A percentile compares a stretch with the other conserved stretches of the same genome.
Evolutionary conservation across 2,113 vertebrate genomes (phyloP).

Genomic region (Mobula hypostoma): DNA sequence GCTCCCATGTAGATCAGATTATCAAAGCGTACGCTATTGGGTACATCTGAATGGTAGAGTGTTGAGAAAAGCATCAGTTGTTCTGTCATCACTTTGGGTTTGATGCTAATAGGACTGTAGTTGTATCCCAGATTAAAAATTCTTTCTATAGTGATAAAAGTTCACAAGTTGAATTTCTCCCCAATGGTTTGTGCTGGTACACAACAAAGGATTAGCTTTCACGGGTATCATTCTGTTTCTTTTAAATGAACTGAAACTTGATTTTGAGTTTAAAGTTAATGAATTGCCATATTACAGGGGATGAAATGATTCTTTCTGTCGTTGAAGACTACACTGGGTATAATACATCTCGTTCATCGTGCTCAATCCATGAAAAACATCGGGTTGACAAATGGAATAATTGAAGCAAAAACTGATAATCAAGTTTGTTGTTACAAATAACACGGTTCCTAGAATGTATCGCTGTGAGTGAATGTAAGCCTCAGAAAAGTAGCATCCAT

Average conservation of each 20-base stretch:
- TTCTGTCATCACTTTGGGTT: not conserved
- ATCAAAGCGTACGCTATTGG: not conserved
- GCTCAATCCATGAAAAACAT: not conserved
- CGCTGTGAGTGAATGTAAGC: not conserved
- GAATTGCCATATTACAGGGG: not conserved
- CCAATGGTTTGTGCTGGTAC: not conserved
- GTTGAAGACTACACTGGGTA: not conserved
- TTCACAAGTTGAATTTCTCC: not conserved
- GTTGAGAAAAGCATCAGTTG: not conserved
- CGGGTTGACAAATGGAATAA: not conserved
- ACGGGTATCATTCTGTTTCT: not conserved
- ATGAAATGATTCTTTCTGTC: not conserved
- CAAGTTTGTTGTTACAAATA: not conserved
- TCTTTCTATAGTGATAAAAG: not conserved
- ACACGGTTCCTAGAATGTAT: not conserved
- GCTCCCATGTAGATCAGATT: not conserved
- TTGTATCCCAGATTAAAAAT: not conserved
- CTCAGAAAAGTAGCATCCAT: no score
- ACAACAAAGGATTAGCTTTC: not conserved
- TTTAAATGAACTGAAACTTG: not conserved
- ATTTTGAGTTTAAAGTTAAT: not conserved
- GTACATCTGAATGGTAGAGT: not conserved
- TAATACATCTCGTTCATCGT: not conserved
- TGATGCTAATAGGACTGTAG: not conserved
- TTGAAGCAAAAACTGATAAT: not conserved